Evolutionary conservation across 2,888 invertebrate genomes (phyloP).

Genomic region (Leptinotarsa tumamoca): DNA sequence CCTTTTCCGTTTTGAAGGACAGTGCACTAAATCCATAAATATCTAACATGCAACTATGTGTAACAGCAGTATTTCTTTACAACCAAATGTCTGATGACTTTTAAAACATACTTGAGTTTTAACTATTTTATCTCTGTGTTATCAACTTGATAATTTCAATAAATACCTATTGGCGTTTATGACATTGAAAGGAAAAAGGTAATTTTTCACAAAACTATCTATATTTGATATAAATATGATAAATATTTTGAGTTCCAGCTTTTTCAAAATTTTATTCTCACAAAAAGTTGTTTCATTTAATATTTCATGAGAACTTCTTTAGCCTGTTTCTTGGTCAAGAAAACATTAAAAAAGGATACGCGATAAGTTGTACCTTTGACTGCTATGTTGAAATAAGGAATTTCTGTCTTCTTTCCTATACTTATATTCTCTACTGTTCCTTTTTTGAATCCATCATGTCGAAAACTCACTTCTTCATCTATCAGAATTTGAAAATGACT

Average conservation of each 20-base stretch:
- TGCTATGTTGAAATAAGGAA: constrained; percentile 42
- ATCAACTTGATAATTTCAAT: too few species aligned
- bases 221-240: neutral
- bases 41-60: too few species aligned
- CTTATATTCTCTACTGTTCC: constrained; percentile 42
- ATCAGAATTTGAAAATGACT: constrained; percentile 39
- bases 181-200: too few species aligned
- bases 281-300: neutral
- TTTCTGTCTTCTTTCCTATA: constrained; percentile 29
- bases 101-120: too few species aligned
- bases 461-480: constrained; percentile 46
- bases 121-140: too few species aligned
- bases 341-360: constrained; percentile 38
- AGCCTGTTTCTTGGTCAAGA: constrained; percentile 33
- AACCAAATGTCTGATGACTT: too few species aligned
- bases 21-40: too few species aligned
- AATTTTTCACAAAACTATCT: too few species aligned
- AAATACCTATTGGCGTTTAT: too few species aligned
- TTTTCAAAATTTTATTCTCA: neutral
- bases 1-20: too few species aligned
- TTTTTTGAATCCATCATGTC: constrained; percentile 41
- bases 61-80: too few species aligned
- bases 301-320: constrained; percentile 23
- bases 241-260: neutral
- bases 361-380: constrained; percentile 29